Evolutionary conservation across 1,140 invertebrate species (phyloP), one percentile per base, ranked within the genome.

Genomic region (Zaprionus tsacasi): DNA sequence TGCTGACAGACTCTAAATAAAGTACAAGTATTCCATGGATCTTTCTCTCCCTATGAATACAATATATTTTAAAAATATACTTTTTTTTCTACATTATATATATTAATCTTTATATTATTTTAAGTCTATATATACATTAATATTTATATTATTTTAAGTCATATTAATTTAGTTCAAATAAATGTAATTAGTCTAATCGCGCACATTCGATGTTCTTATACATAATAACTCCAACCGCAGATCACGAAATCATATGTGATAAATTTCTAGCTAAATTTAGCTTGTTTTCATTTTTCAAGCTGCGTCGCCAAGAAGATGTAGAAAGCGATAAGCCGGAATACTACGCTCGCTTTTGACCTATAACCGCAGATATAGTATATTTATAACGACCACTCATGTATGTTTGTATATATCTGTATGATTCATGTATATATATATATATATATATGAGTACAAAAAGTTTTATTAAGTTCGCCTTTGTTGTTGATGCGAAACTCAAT

Each of bases 401-500:
- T 1, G 5, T 6, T 5, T 50, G 5, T 12, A 50, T 10, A 25
- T 35, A 63, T 12, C 40, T 2, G 40, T 43, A 30, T 30, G 27
- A 52, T 52, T 27, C 12, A 35, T 6, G 6, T 50, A 50, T 50
- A 11, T 52, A 38, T 15, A 17, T 54, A 13, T 15, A 15, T 43
- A n/a, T 38, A 0, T 17, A 17, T 54, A 10, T 11, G 15, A 17
- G 45, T 12, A 25, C 45, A 50, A 25, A 50, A 50, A 50, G 45
- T 50, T 50, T 50, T 50, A 50, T 50, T 55, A 27, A 55, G 52
- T 55, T 55, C 38, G 25, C 17, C 3, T 52, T 75, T 76, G 55
- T 76, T 77, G 69, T 68, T 64, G 54, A 54, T 63, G 66, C 70
- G 70, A 74, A 76, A 81, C 71, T 81, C 76, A 87, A 87, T 86